Conservation (phyloP, 1,140 invertebrate genomes). For the Diorhabda sublineata region DNA sequence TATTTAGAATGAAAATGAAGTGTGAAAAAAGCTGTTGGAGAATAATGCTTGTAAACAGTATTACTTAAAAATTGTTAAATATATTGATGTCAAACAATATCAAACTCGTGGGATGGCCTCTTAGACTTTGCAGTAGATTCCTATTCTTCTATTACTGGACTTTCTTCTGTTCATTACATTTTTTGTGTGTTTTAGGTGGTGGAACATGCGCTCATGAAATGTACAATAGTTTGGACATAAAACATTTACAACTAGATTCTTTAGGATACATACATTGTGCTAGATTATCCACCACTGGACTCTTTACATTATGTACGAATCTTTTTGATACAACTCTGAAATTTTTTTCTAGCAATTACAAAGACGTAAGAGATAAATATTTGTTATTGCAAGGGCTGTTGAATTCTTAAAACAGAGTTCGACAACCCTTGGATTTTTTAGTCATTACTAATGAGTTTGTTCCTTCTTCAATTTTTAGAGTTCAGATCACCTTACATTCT, state of each 20-base stretch:
- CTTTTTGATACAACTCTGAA: conserved; percentile 70
- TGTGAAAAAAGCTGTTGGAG: no score
- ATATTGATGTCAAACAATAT: no score
- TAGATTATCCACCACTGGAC: conserved; percentile 64
- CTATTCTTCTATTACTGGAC: no score
- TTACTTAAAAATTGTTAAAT: no score
- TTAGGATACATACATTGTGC: conserved; percentile 79
- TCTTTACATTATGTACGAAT: conserved; percentile 60
- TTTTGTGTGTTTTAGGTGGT: conserved; percentile 52
- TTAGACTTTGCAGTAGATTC: no score
- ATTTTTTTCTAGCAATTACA: conserved; percentile 83
- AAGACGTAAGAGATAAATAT: conserved; percentile 63
- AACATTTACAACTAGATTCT: conserved; percentile 92
- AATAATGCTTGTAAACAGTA: no score
- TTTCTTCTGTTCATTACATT: no score
- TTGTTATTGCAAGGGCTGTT: not conserved
- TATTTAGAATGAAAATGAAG: no score
- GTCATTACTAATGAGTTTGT: no score
- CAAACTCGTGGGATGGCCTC: no score
- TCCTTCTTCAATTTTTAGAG: conserved; percentile 56
- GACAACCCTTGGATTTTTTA: no score
- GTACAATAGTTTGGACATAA: conserved; percentile 76
- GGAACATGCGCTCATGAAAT: conserved; percentile 62
- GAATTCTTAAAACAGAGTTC: not conserved
- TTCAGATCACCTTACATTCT: conserved; percentile 84